Evolutionary conservation across 1,140 invertebrate species (phyloP).

Genomic region (Drosophila sp.): DNA sequence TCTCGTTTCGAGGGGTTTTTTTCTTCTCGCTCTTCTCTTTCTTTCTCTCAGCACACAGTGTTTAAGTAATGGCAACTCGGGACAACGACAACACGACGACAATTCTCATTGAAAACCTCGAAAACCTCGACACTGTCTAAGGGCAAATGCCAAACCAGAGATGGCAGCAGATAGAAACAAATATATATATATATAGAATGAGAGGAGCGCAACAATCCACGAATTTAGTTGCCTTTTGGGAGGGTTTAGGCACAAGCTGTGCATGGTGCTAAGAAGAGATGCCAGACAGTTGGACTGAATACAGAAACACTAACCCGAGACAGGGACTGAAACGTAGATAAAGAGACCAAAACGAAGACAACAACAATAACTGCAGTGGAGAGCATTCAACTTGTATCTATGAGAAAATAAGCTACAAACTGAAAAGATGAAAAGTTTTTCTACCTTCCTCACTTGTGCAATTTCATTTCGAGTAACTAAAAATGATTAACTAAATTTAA

Average conservation of each 20-base stretch:
- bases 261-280: slow-evolving; percentile 4
- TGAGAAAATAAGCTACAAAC: slow-evolving; percentile 4
- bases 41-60: slow-evolving; percentile 37
- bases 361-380: not conserved
- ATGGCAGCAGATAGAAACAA: slow-evolving; percentile 18
- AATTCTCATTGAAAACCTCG: slow-evolving; percentile 24
- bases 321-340: not conserved
- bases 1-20: not conserved
- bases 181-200: not conserved
- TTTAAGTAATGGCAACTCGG: slow-evolving; percentile 71
- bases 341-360: not conserved
- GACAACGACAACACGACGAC: slow-evolving; percentile 32
- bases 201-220: slow-evolving; percentile 71
- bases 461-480: not conserved
- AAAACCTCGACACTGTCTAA: slow-evolving; percentile 10
- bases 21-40: not conserved
- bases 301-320: not conserved
- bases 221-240: slow-evolving; percentile 77
- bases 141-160: slow-evolving; percentile 11
- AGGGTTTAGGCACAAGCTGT: slow-evolving; percentile 45
- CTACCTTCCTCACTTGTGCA: not conserved
- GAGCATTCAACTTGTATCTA: slow-evolving; percentile 4
- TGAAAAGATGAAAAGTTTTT: slow-evolving; percentile 5
- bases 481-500: not conserved
- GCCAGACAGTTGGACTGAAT: slow-evolving; percentile 9